These are phyloP conservation scores for Hydractinia symbiolongicarpus DNA, from an alignment of 30 jellyfish, hydroid and myxozoan species.

Conservation along the genomic window DNA sequence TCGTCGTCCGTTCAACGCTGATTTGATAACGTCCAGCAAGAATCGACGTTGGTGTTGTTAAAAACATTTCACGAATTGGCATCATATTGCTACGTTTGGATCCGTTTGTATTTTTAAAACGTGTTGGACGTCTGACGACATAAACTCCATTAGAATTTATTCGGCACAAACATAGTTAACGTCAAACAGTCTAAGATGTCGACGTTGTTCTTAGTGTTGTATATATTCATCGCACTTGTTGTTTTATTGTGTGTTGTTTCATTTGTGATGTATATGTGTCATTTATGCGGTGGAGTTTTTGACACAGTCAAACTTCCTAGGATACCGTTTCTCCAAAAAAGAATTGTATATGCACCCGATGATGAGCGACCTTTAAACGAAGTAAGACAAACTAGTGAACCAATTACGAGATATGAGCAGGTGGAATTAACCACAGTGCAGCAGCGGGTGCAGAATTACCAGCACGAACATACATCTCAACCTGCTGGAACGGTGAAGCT, in stretches of 20 bases:
- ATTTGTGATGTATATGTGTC: background rate
- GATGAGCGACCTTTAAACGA: background rate
- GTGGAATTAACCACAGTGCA: background rate
- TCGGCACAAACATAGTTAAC: no score
- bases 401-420: background rate
- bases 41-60: no score
- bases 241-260: slow-evolving; percentile 5
- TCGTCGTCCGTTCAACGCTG: no score
- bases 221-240: slow-evolving; percentile 12
- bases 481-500: background rate
- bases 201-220: slow-evolving; percentile 4
- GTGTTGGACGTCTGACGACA: no score
- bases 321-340: background rate
- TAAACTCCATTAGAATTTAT: no score
- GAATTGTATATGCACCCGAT: background rate
- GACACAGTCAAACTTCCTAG: background rate
- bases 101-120: no score
- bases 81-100: no score
- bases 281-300: background rate
- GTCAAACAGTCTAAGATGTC: background rate
- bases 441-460: background rate
- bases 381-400: background rate
- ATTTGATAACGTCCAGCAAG: no score
- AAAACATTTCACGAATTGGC: no score
- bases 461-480: background rate